Evolutionary conservation across 2,113 vertebrate genomes (phyloP).

Genomic region (Columba janthina): DNA sequence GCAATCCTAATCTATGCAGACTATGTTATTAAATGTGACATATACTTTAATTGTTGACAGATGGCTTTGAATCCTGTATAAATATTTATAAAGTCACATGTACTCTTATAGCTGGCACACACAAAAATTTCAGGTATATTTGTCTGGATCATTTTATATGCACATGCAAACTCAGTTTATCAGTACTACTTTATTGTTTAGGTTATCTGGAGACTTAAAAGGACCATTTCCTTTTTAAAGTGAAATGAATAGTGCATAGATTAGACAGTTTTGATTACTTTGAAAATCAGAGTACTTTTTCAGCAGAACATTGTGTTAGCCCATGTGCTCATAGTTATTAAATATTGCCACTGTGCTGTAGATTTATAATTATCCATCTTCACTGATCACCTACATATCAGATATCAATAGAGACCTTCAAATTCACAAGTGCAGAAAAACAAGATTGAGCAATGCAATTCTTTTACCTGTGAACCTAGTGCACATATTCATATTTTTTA

Average conservation of each 20-base stretch:
- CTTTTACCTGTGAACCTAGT: neutral
- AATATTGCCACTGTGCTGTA: neutral
- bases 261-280: neutral
- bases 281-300: neutral
- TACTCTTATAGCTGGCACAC: neutral
- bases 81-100: constrained; percentile 48
- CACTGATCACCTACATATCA: neutral
- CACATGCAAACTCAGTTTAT: neutral
- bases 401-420: neutral
- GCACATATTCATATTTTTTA: neutral
- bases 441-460: neutral
- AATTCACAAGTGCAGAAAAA: neutral
- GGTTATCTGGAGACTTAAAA: neutral
- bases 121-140: constrained; percentile 32
- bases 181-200: neutral
- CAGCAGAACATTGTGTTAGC: neutral
- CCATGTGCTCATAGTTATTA: neutral
- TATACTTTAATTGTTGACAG: constrained; percentile 67
- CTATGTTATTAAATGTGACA: constrained; percentile 41
- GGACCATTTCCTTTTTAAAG: neutral
- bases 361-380: neutral
- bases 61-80: constrained; percentile 48
- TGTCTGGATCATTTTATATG: neutral
- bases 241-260: neutral
- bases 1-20: constrained; percentile 54